Conservation (phyloP, 2,113 vertebrate species). For the Callocephalon fimbriatum region DNA sequence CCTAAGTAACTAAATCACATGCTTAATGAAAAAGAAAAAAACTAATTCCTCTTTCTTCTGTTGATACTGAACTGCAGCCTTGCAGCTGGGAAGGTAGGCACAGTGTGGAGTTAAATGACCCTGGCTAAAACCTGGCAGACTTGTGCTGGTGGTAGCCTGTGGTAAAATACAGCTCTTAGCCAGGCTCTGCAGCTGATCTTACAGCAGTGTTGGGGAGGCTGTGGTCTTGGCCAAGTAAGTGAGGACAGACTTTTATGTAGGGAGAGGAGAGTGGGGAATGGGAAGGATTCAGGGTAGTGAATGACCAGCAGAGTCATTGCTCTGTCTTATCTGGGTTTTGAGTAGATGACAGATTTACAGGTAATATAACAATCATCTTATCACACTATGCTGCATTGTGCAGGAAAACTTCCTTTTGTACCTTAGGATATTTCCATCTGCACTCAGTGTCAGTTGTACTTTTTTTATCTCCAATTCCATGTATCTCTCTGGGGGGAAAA, state of each 20-base stretch:
- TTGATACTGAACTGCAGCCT: background rate
- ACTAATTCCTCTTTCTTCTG: background rate
- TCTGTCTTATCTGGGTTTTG: background rate
- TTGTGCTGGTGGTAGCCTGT: background rate
- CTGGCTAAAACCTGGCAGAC: background rate
- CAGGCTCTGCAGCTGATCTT: background rate
- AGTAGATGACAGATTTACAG: background rate
- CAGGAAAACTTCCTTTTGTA: background rate
- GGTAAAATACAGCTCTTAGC: background rate
- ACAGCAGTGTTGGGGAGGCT: fast-evolving
- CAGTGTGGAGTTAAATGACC: background rate
- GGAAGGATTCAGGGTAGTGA: background rate
- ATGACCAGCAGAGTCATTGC: background rate
- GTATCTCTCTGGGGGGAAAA: fast-evolving
- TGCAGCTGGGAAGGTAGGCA: background rate
- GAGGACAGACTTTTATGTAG: background rate
- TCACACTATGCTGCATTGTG: background rate
- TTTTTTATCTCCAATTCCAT: fast-evolving
- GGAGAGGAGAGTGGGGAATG: background rate
- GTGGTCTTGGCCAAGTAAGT: background rate
- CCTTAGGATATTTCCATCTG: background rate
- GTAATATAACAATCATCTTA: background rate
- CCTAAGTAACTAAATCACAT: background rate
- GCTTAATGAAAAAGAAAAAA: background rate
- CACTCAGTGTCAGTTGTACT: background rate